These are phyloP conservation scores for Parus major DNA, from an alignment of 2,113 vertebrate genomes.

Conservation along the genomic window DNA sequence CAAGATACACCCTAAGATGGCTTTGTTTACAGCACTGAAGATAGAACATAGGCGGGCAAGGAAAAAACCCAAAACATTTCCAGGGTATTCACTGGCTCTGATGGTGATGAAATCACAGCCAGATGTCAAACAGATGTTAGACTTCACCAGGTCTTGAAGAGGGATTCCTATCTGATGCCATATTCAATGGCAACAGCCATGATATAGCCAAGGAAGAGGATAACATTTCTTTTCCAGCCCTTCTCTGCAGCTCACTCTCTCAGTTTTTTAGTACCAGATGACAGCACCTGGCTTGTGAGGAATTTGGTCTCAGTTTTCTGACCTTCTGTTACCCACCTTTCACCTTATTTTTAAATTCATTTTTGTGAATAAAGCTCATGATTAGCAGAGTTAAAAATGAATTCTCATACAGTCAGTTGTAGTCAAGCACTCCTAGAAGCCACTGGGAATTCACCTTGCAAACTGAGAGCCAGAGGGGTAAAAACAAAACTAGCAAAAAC, in stretches of 20 bases:
- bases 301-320: not conserved
- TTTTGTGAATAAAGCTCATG: not conserved
- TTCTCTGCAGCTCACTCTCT: not conserved
- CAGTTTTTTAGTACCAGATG: not conserved
- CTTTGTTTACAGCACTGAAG: conserved; percentile 7
- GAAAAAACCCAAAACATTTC: not conserved
- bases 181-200: not conserved
- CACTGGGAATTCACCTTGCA: not conserved
- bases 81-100: not conserved
- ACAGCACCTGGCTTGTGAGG: fast-evolving
- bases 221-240: not conserved
- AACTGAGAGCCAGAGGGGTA: not conserved
- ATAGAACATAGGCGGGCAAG: not conserved
- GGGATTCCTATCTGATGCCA: not conserved
- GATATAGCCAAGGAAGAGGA: not conserved
- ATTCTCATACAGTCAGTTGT: not conserved
- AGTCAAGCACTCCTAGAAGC: not conserved
- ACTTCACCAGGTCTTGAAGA: not conserved
- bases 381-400: not conserved
- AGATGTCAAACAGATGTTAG: conserved; percentile 43
- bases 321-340: not conserved
- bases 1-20: not conserved
- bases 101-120: conserved; percentile 6
- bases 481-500: not conserved
- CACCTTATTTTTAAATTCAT: too few relatives aligned